Percentiles rank a stretch among this genome's conserved stretches.
These are phyloP conservation scores for Drosophila leontia DNA, from an alignment of 1,140 invertebrate genomes.

Conservation along the genomic window DNA sequence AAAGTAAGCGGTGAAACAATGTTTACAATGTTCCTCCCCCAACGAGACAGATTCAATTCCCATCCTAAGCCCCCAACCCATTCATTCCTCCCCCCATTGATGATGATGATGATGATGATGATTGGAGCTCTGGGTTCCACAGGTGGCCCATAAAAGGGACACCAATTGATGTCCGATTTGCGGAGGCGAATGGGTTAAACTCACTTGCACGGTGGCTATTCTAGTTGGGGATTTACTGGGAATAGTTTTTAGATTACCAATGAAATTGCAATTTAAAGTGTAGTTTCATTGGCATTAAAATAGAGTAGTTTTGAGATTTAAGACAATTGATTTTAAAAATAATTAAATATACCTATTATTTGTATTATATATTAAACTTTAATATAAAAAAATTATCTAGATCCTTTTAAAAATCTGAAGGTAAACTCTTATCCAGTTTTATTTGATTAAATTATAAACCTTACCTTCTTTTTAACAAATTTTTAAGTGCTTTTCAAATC, in stretches of 20 bases:
- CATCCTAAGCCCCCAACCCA: not conserved
- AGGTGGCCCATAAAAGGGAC: slow-evolving; percentile 59
- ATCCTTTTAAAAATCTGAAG: too few relatives aligned
- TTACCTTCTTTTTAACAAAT: not conserved
- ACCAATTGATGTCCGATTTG: slow-evolving; percentile 33
- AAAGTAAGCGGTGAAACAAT: slow-evolving; percentile 44
- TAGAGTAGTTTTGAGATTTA: not conserved
- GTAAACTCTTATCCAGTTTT: not conserved
- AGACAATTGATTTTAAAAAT: too few relatives aligned
- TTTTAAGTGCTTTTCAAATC: not conserved
- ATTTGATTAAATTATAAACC: too few relatives aligned
- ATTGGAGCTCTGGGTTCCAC: slow-evolving; percentile 34
- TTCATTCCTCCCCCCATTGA: not conserved
- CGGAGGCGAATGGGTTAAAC: slow-evolving; percentile 7
- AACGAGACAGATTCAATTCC: slow-evolving; percentile 65
- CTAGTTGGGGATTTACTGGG: not conserved
- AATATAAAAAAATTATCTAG: too few relatives aligned
- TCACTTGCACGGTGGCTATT: not conserved
- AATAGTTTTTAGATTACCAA: slow-evolving; percentile 1
- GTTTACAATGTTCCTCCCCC: slow-evolving; percentile 46
- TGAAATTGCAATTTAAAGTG: not conserved
- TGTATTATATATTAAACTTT: too few relatives aligned
- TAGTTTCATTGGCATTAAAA: not conserved
- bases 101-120: slow-evolving; percentile 28
- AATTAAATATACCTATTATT: too few relatives aligned